Evolutionary conservation across 2,113 vertebrate species (phyloP), one percentile per base, ranked within the genome.

Genomic region (Amphilophus citrinellus): DNA sequence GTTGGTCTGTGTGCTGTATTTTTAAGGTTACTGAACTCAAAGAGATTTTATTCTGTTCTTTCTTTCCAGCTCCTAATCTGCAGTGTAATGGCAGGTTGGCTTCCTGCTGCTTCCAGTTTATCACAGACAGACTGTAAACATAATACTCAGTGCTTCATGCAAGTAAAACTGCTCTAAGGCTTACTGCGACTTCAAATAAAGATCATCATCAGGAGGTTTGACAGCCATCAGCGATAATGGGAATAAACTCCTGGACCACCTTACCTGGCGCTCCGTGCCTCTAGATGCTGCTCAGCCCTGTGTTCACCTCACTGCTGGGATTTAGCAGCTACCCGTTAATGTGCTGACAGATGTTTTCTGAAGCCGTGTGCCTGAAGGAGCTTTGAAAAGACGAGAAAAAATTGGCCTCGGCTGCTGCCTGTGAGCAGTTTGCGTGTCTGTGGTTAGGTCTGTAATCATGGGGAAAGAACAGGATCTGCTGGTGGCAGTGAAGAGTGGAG

Each of bases 401-500:
- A 61, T 18, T 37, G 1, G 42, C 68, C n/a, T 77, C 20, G 84
- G 62, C 17, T 7, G 58, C 15, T 1, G 11, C 42, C 80, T 47
- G 50, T 1, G 27, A 80, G 73, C 53, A 13, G 61, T 53, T 30
- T 75, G 68, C 8, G 44, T 11, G 10, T 79, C 79, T 77, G 87
- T 6, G 24, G 77, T 59, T 71, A 73, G 88, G 82, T 80, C 79
- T 61, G 75, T 73, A 24, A 83, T 47, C 85, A 96, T 96, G 96
- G 96, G 96, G 37, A 96, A 95, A 65, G 96, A 96, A 75, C 95
- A 95, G 89, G 96, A 96, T 75, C 93, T 96, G 76, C 91, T 96
- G 78, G 91, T 93, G 83, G 96, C 96, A 0, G 96, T 95, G 91
- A 96, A 96, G 93, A 95, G 81, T 20, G 95, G 95, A 84, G 95